Evolutionary conservation across 2,888 invertebrate genomes (phyloP).

Genomic region (Ormyrus thymus): DNA sequence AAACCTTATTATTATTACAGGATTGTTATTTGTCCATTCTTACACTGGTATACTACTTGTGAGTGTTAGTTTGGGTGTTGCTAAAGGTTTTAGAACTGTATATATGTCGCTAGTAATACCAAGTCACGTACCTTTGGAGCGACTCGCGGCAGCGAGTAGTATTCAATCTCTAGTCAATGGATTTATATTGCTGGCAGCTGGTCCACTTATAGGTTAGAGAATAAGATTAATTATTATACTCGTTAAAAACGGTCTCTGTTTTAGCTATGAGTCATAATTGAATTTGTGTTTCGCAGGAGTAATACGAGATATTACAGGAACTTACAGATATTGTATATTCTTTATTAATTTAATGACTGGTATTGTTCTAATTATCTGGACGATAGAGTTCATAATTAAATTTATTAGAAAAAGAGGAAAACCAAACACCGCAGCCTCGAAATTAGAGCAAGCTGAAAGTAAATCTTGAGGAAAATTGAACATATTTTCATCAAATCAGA

Average conservation of each 20-base stretch:
- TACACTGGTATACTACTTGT: conserved; percentile 75
- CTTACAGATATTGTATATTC: conserved; percentile 79
- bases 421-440: neutral
- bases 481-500: no score
- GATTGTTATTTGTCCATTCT: conserved; percentile 69
- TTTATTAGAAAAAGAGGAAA: conserved; percentile 23
- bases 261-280: neutral
- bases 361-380: conserved; percentile 79
- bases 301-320: conserved; percentile 79
- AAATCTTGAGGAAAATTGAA: no score
- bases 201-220: conserved; percentile 80
- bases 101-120: conserved; percentile 83
- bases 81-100: conserved; percentile 83
- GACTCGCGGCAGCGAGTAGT: conserved; percentile 82
- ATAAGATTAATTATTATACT: neutral
- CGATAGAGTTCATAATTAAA: conserved; percentile 71
- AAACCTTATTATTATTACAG: conserved; percentile 64
- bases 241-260: no score
- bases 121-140: conserved; percentile 81
- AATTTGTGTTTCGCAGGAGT: conserved; percentile 75
- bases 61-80: conserved; percentile 79
- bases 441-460: neutral
- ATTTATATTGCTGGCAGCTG: conserved; percentile 77
- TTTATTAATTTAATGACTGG: conserved; percentile 80
- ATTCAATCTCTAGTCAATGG: conserved; percentile 84